These are phyloP conservation scores for Cephalophus harveyi DNA, from an alignment of 2,113 vertebrate species.

Conservation along the genomic window DNA sequence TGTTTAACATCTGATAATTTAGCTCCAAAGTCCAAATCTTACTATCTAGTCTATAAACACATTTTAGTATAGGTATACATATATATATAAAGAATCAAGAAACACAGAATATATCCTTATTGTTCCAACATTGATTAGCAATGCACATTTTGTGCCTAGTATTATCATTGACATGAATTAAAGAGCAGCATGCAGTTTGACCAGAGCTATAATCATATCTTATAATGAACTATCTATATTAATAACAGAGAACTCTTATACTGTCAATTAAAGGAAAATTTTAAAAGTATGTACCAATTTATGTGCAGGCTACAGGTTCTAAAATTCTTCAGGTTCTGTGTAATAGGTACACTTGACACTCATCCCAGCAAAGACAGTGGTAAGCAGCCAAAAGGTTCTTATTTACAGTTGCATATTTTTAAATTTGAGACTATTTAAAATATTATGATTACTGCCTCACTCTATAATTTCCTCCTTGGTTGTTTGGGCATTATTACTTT, in stretches of 20 bases:
- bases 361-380: background rate
- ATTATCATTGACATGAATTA: background rate
- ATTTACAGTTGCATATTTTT: background rate
- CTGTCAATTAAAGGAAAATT: background rate
- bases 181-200: background rate
- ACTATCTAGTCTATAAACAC: background rate
- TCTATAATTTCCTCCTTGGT: background rate
- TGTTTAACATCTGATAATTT: background rate
- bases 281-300: background rate
- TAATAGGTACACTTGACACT: background rate
- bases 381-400: background rate
- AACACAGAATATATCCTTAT: background rate
- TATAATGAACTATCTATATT: background rate
- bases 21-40: background rate
- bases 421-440: background rate
- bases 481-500: background rate
- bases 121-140: background rate
- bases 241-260: background rate
- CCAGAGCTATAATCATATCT: background rate
- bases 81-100: background rate
- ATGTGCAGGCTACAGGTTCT: background rate
- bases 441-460: background rate
- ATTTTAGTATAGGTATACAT: background rate
- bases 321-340: background rate
- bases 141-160: background rate